Conservation (phyloP, 2,888 invertebrate genomes). For the Drosophila villosipedis region DNA sequence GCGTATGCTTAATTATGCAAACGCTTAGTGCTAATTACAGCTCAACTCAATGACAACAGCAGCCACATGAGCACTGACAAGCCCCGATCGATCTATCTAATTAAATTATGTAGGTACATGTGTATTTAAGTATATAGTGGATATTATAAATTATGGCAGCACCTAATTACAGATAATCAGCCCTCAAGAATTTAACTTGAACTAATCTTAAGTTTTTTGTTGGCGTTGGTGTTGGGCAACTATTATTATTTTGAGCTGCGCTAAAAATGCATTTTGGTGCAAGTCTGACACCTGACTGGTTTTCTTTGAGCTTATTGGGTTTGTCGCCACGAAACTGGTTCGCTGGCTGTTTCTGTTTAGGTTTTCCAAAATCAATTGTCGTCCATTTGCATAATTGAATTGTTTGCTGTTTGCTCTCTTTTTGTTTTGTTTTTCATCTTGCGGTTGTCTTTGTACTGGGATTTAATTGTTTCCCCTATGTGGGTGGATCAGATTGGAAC, state of each 20-base stretch:
- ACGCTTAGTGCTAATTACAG: constrained; percentile 67
- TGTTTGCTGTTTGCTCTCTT: constrained; percentile 27
- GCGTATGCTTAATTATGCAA: constrained; percentile 79
- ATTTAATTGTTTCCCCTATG: constrained; percentile 51
- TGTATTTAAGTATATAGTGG: constrained; percentile 12
- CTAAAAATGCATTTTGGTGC: constrained; percentile 33
- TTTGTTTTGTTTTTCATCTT: constrained; percentile 5
- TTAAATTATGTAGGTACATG: constrained; percentile 6
- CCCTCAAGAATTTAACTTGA: constrained; percentile 61
- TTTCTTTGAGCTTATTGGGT: constrained; percentile 15
- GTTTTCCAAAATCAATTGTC: constrained; percentile 28
- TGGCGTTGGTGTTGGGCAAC: constrained; percentile 26
- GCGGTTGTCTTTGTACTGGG: constrained; percentile 38
- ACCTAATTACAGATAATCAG: constrained; percentile 65
- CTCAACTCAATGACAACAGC: constrained; percentile 20
- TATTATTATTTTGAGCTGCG: background rate
- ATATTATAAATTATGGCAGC: constrained; percentile 47
- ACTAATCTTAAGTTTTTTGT: constrained; percentile 26
- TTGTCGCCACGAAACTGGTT: constrained; percentile 45
- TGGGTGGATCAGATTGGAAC: constrained; percentile 38
- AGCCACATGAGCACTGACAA: constrained; percentile 50
- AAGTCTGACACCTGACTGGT: constrained; percentile 49
- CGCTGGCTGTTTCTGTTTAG: constrained; percentile 30
- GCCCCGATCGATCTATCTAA: constrained; percentile 40
- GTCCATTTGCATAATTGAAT: constrained; percentile 66